Base-by-base conservation (phyloP, 1,140 invertebrate species). In the Drosophila melanica region DNA sequence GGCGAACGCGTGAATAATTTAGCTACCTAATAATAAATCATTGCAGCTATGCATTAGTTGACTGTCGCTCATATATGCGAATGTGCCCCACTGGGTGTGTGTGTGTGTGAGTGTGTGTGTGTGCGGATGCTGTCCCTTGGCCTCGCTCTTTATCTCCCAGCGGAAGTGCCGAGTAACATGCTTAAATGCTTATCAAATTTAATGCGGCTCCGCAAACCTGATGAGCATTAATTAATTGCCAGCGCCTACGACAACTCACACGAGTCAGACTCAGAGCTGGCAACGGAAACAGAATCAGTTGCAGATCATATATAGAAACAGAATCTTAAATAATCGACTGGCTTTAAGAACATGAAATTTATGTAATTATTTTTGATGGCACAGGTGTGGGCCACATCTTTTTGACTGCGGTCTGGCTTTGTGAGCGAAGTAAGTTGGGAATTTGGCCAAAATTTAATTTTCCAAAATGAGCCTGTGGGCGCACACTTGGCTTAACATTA, bases 121-220 rank as follows among this genome's bases (percentile, higher is more conserved):
- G 44, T 53, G 72, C 45, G 53, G 39, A 37, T 30, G 16, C 7
- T 55, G 37, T 55, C 18, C 20, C 53, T 55, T 41, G 37, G 20
- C 18, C 18, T 16, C 14, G 30, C 9, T 60, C 58, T 69, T 75
- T 62, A 62, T 76, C 60, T 71, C 62, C 62, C 60, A 75, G 48
- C 79, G 82, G 82, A 87, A 82, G 79, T 87, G 82, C 80, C 81
- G 76, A 82, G 77, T 87, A 89, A 89, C 80, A 89, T 87, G 84
- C 84, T 84, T 89, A 87, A 87, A 87, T 89, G 84, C 84, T 87
- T 87, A 87, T 89, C 84, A 87, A 87, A 89, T 87, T 89, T 89
- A 77, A 89, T 87, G 84, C 78, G 57, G 62, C 64, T 67, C 37
- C 74, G 18, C 35, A 18, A n/a, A 9, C 16, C 60, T 33, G 42